Base-by-base conservation (phyloP, 1,140 invertebrate species). In the Mamestra configurata region DNA sequence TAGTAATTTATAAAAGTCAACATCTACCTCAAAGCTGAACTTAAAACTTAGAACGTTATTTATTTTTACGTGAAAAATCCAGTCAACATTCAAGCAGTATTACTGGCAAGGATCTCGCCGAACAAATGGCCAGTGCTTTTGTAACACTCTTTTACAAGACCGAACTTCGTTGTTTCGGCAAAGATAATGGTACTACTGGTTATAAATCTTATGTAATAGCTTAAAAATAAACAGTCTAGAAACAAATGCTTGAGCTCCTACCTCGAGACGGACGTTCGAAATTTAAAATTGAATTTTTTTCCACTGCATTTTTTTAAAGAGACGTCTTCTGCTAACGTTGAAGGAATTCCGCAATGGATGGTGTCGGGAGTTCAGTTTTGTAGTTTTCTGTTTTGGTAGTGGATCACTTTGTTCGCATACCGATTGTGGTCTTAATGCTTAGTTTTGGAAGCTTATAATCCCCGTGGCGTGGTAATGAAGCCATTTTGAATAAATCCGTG, bases 211-310 rank as follows among this genome's bases (percentile, higher is more conserved):
- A 35, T 70, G 81, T 84, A 88, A 86, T 86, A 80, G 85, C 80
- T 83, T 84, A 85, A 88, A 88, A 88, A 86, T 88, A 86, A 88
- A 88, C 87, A 86, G 80, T 81, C 72, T 70, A 53, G 82, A 73
- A 79, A 80, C 79, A 27, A 72, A 81, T 66, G 68, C 27, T 24
- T 76, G 61, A 31, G 27, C 46, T 49, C 43, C 15, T 77, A 79
- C 80, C 79, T 75, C 77, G 64, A 85, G 71, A 59, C 35, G 71
- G 11, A 24, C 71, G 53, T 15, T n/a, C 31, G 35, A 75, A 75
- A 75, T 59, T 46, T 40, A 22, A 75, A 59, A 59, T 57, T 20
- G 20, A 59, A 43, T 59, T 80, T 80, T 51, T 76, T 80, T 80
- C 55, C 70, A 80, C n/a, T 66, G 70, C 57, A 13, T 18, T 13